Evolutionary conservation across 2,797 vertebrate genomes (phyloP).

Genomic region (Myripristis murdjan): DNA sequence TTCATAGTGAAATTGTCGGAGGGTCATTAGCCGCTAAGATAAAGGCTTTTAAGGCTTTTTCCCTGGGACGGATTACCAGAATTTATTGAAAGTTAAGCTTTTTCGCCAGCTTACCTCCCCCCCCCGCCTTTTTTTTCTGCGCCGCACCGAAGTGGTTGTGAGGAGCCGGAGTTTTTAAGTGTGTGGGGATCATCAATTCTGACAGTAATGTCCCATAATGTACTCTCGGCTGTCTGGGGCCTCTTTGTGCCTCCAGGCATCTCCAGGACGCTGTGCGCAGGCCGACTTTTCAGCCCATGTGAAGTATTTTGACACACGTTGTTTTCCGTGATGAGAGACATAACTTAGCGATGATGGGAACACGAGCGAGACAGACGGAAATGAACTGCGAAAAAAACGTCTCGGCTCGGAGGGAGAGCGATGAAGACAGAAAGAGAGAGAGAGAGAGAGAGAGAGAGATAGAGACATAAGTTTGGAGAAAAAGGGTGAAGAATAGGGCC

Average conservation of each 20-base stretch:
- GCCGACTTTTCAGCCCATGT: conserved; percentile 33
- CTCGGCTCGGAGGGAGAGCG: neutral
- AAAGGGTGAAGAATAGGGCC: conserved; percentile 14
- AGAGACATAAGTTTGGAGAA: neutral
- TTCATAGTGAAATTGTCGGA: conserved; percentile 5
- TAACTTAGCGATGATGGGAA: conserved; percentile 54
- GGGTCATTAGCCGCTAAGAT: conserved; percentile 43
- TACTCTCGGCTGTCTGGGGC: conserved; percentile 17
- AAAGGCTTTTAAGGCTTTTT: conserved; percentile 42
- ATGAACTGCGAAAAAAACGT: conserved; percentile 39
- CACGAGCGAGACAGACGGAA: conserved; percentile 49
- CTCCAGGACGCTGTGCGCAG: conserved; percentile 12
- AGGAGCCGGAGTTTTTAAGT: neutral
- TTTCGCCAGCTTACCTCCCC: neutral
- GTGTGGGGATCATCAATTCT: conserved; percentile 30
- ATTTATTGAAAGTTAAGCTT: conserved; percentile 34
- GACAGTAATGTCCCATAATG: conserved; percentile 48
- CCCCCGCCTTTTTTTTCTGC: too few species aligned
- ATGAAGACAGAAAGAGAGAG: neutral
- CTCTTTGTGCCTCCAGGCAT: conserved; percentile 18
- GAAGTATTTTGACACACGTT: conserved; percentile 53
- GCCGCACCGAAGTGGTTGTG: neutral
- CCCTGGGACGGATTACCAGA: conserved; percentile 19
- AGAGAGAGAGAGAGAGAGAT: neutral
- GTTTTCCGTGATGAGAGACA: conserved; percentile 63